Evolutionary conservation across 2,113 vertebrate species (phyloP), one percentile per base, ranked within the genome.

Genomic region (Lepisosteus osseus): DNA sequence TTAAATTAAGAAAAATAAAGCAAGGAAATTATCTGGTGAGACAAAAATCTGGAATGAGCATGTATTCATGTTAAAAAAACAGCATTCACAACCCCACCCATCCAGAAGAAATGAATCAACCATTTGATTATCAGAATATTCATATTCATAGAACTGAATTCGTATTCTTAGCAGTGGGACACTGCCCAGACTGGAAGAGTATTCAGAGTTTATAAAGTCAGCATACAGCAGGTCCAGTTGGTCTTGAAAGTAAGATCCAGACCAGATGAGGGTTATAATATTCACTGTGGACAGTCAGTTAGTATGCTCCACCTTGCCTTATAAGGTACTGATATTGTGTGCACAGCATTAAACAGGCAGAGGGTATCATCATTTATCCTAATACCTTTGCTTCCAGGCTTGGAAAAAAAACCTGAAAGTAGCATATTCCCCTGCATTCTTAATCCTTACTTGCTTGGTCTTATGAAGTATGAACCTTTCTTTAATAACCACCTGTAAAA

Each of bases 161-260:
- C 1, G 29, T 29, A 29, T 29, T 29, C 29, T 29, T 29, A 29
- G 2, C 29, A 29, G 29, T 29, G 29, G 29, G 29, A 29, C 29
- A 29, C 29, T 29, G 1, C 29, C 29, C 29, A 29, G 29, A 29
- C 29, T 29, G 29, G 29, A 29, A 29, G 29, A 29, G 29, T 29
- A 29, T 51, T 51, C 5, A 51, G 9, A 5, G 9, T 51, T 51
- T 51, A 51, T 51, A 51, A 5, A 51, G 47, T 51, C 47, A 51
- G 47, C 9, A 6, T 15, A 6, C 14, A 54, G 66, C 15, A 15
- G 51, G 71, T 64, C 75, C 62, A 69, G 74, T 73, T 65, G 72
- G 78, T 74, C 74, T 70, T 82, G 65, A 4, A 79, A 80, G 84
- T 80, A 77, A 84, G 84, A 89, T 88, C 84, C 88, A 90, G 86